Evolutionary conservation across 2,113 vertebrate genomes (phyloP), one percentile per base, ranked within the genome.

Genomic region (Melanostigma gelatinosum): DNA sequence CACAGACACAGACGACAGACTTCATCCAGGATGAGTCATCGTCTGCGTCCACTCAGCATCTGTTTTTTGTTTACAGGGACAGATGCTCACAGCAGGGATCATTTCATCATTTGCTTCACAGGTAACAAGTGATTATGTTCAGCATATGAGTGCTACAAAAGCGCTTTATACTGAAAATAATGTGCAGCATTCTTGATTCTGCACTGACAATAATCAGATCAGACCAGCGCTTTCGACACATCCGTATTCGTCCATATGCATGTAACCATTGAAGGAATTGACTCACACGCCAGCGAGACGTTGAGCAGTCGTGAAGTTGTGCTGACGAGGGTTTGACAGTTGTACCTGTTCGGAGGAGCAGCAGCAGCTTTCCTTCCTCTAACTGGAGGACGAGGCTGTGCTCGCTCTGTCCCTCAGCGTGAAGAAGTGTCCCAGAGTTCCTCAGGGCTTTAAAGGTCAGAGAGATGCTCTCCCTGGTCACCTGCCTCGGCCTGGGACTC

Each of bases 381-480:
- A 91, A 11, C 80, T 85, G 72, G 2, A 92, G 75, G 6, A 55
- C 80, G 75, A 92, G 80, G 73, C 88, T 79, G 80, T 68, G 87
- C 34, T 75, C 78, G 1, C 80, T 74, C 15, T 6, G 67, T 32
- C 87, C 87, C 38, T 76, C 71, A 0, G 87, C 76, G 0, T 87
- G 82, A 1, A 92, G 82, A 6, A 92, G 57, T 4, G 38, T 83
- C 76, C 91, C 91, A 16, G 83, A 88, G 73, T 88, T 91, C 64
- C 34, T 89, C 78, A 88, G 44, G 40, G 87, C 65, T 77, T 92
- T 92, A 27, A 92, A 92, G 3, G 38, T 84, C 44, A 92, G 80
- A 8, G 79, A 85, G 58, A 92, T 40, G 79, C 75, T 85, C 4
- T 86, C 72, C 1, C 54, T 32, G 55, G 74, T n/a, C 58, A 12